Base-by-base conservation (phyloP, 2,113 vertebrate genomes). In the Toxotes chatareus region DNA sequence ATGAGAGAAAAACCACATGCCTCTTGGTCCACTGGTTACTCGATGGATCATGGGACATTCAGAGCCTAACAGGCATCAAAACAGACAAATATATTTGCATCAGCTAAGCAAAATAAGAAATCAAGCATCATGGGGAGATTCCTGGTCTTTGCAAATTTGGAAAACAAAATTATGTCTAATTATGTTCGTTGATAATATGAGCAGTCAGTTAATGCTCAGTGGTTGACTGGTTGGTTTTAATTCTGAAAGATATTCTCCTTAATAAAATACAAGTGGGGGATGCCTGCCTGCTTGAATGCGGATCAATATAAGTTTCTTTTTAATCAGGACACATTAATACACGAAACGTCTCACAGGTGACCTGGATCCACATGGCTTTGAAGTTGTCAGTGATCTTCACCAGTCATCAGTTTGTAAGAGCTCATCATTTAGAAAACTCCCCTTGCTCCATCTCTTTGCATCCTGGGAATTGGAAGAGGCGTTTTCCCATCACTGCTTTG, bases 291-390 rank as follows among this genome's bases (percentile, higher is more conserved):
- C 47, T 51, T 66, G 83, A 55, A 79, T 73, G 72, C 72, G 63
- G 76, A 91, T 91, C 88, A 79, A 73, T 81, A 80, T 55, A 27
- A 34, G 68, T 70, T 82, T 31, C 53, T 72, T 64, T 84, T 91
- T 90, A 90, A 92, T 91, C 88, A 90, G 86, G 74, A 74, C 76
- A 77, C 72, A 89, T 84, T 81, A 73, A 89, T 90, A 87, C 87
- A 84, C 73, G 84, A 87, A 72, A 68, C 44, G 23, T 87, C 83
- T 88, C 23, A 36, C 80, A 91, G 84, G 87, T 94, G 92, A 93
- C 92, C 94, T 94, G 86, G 90, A 93, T 93, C 87, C 77, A 64
- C 64, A 59, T 51, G 51, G 85, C 93, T 93, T 94, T 95, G 89
- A 93, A 93, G 90, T 93, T 86, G 74, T 90, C 84, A 84, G 87